Evolutionary conservation across 2,113 vertebrate genomes (phyloP), one percentile per base, ranked within the genome.

Genomic region (Ciconia stormi): DNA sequence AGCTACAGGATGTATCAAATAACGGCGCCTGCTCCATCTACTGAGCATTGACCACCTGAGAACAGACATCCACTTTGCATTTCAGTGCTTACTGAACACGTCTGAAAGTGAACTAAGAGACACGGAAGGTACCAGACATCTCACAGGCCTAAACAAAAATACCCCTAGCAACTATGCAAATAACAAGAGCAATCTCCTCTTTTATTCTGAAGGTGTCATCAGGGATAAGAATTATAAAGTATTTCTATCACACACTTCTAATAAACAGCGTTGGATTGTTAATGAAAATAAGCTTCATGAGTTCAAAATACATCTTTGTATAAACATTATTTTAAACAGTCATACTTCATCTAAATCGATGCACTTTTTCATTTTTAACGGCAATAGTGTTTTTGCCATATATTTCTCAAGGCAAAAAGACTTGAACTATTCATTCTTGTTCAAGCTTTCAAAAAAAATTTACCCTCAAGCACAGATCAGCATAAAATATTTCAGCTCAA

Each of bases 401-500:
- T 72, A 87, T 93, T 85, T 56, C 52, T 59, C 52, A 25, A 34
- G 36, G 79, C 26, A 80, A 66, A 78, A 84, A 61, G 36, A 47
- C 6, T 63, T 53, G 7, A 82, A 85, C 69, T 78, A 34, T 12
- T 76, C 38, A 76, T 89, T 72, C 40, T 55, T 15, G 0, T 71
- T 95, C 84, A 89, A 87, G 61, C 34, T 63, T 71, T 84, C 23
- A 82, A 50, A 47, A 63, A 70, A 47, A 80, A 58, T 14, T 49
- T 81, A 89, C 82, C 82, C 92, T 90, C 32, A 46, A 97, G 89
- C 86, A 70, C 1, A 13, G 66, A 53, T 70, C 79, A 81, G 49
- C 79, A 93, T 61, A 80, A 89, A 95, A 67, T 72, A 92, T 65
- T 93, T 87, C 85, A 76, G 58, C 53, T 95, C 67, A 63, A 72